Evolutionary conservation across 2,888 invertebrate species (phyloP), one percentile per base, ranked within the genome.

Genomic region (Pollenia angustigena): DNA sequence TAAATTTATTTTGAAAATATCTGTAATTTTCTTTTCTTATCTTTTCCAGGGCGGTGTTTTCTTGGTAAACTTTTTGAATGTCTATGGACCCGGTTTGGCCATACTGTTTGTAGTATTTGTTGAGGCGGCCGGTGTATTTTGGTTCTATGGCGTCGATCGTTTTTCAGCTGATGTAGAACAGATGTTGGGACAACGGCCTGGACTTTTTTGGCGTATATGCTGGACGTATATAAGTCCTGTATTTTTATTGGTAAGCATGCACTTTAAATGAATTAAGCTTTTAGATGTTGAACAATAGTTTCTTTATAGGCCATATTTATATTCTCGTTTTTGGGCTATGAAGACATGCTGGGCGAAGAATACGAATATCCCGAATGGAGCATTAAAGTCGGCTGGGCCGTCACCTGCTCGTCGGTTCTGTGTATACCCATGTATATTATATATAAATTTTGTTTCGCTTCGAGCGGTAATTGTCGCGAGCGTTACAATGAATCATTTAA

Each of bases 101-200:
- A 97, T 98, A 87, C 94, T 98, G 64, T 98, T 98, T 93, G 97
- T 98, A 89, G 98, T 98, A 60, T 98, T 98, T 92, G 97, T 98
- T 81, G 98, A 98, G 93, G 96, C 97, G 0, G 97, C 97, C 0
- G 98, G 97, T 0, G 97, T 98, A 0, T 97, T 96, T 93, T 98
- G 97, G 97, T 95, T 98, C 90, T 98, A 98, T 92, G 98, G 97
- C 2, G 97, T 97, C 0, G 96, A 96, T 89, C 94, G 96, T 84
- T 97, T 98, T 93, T 96, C 97, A 0, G 94, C 95, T 23, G 97
- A 98, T 91, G 96, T 98, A 78, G 95, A 96, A 91, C 95, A 95
- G 91, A 98, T 98, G 98, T 94, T 97, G 88, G 98, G 98, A 0
- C 95, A 96, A 90, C 94, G 94, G 80, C 97, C 97, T 0, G 96